phyloP scores from a whole-genome alignment of 2,113 vertebrate genomes.

The Callorhinus ursinus region DNA sequence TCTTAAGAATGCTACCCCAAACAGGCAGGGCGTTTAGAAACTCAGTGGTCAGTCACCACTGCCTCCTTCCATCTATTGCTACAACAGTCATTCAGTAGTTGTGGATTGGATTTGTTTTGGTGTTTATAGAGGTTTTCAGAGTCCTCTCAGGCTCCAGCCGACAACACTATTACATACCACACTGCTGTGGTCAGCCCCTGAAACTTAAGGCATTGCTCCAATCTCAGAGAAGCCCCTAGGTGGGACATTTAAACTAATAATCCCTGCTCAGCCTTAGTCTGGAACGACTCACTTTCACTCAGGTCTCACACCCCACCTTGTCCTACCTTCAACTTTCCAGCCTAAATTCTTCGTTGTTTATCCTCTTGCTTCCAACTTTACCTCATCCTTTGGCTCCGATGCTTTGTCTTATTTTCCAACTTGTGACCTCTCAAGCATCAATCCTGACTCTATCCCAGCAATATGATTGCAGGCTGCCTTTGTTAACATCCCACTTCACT shows the following conservation, averaged over 20 bases:
- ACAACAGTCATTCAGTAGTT: neutral
- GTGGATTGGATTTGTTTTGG: neutral
- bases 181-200: neutral
- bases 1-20: neutral
- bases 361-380: neutral
- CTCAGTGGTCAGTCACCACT: neutral
- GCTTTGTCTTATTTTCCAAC: neutral
- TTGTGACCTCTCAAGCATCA: neutral
- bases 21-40: neutral
- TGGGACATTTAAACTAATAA: neutral
- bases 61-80: neutral
- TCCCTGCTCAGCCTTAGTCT: neutral
- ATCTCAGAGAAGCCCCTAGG: neutral
- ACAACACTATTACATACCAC: neutral
- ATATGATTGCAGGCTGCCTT: neutral
- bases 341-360: neutral
- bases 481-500: neutral
- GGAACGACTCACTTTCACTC: neutral
- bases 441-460: neutral
- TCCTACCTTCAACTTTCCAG: neutral
- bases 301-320: neutral
- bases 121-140: neutral
- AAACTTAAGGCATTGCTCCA: neutral
- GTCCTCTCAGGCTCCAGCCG: neutral
- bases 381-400: neutral